phyloP scores from a whole-genome alignment of 2,888 invertebrate species.

The Himalopsyche japonica region DNA sequence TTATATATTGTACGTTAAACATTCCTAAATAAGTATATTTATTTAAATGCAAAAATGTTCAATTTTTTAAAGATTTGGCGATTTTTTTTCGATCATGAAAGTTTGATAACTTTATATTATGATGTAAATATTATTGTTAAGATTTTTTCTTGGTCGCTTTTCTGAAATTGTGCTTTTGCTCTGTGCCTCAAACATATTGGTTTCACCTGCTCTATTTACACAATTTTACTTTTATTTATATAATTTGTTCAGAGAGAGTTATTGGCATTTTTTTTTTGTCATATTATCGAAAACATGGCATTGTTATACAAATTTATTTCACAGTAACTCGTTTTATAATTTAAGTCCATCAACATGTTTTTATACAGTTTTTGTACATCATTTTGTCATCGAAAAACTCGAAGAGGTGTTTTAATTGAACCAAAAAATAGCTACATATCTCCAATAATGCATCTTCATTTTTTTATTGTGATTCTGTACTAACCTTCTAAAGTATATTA shows the following conservation, averaged over 20 bases:
- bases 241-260: background rate
- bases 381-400: background rate
- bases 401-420: background rate
- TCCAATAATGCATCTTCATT: background rate
- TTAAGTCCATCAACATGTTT: background rate
- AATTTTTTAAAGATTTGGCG: background rate
- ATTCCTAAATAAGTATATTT: background rate
- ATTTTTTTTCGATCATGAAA: background rate
- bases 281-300: too few relatives aligned
- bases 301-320: too few relatives aligned
- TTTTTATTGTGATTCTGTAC: too few relatives aligned
- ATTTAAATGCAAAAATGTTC: background rate
- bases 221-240: background rate
- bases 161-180: slow-evolving; percentile 29
- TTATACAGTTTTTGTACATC: background rate
- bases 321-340: background rate
- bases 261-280: too few relatives aligned
- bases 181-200: slow-evolving; percentile 24
- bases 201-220: background rate
- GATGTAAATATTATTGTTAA: slow-evolving; percentile 25
- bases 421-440: background rate
- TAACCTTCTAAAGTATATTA: too few relatives aligned
- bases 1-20: background rate
- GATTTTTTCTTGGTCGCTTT: slow-evolving; percentile 9
- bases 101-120: background rate